These are phyloP conservation scores for Myiotriccus ornatus DNA, from an alignment of 2,797 vertebrate genomes.

Conservation along the genomic window DNA sequence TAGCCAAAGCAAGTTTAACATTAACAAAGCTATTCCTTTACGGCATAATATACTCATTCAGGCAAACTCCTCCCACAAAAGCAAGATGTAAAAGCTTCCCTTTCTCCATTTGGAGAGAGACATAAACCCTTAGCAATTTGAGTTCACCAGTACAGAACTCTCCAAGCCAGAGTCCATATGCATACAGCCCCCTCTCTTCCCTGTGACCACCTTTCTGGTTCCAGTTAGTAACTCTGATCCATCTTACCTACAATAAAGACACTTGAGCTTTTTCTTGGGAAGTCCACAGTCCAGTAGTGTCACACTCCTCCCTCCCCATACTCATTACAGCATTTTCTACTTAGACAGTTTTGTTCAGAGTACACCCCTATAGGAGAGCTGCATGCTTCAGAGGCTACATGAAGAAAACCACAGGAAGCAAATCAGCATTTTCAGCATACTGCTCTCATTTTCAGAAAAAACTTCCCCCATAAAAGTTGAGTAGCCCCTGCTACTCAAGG, in stretches of 20 bases:
- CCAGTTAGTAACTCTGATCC: neutral
- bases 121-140: neutral
- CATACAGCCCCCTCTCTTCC: neutral
- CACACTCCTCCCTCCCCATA: neutral
- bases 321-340: neutral
- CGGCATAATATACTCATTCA: neutral
- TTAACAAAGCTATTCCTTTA: neutral
- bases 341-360: neutral
- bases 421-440: neutral
- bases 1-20: neutral
- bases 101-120: neutral
- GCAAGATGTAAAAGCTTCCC: neutral
- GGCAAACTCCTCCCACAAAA: neutral
- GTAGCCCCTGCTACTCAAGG: neutral
- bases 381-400: neutral
- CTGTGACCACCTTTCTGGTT: neutral
- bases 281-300: neutral
- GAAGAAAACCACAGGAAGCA: neutral
- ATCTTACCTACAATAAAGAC: neutral
- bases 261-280: neutral
- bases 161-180: neutral
- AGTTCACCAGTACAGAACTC: neutral
- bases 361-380: neutral
- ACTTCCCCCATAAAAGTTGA: rapidly evolving
- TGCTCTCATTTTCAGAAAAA: neutral